Evolutionary conservation across 2,888 invertebrate species (phyloP), one percentile per base, ranked within the genome.

Genomic region (Drosophila rubida): DNA sequence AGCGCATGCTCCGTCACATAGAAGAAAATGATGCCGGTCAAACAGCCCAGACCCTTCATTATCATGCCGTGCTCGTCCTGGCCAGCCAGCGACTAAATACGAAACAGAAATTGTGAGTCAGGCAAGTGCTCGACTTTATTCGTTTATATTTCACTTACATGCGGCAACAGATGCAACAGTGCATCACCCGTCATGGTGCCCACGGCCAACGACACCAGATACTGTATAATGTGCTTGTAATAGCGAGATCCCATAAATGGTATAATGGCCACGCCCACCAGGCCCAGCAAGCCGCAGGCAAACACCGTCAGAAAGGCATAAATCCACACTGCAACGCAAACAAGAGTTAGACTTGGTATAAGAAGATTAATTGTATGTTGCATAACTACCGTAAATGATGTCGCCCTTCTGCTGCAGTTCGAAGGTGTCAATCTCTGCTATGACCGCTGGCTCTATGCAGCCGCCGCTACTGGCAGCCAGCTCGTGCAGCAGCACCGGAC

Each of bases 151-250:
- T 2, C 57, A 82, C 91, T 95, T 63, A 97, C 97, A 90, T 97
- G 97, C 16, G 98, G 98, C 91, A 98, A 93, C 25, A 98, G 94
- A 93, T 98, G 98, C 64, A 98, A 92, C 44, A 98, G 92, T 0
- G 98, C 98, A 92, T 98, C 98, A 0, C 98, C 98, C 45, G 96
- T 95, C 62, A 98, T 93, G 0, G 97, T 97, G 0, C 98, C 98
- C 30, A 98, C 96, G 13, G 98, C 98, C 75, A 98, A 93, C 0
- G 98, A 97, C 2, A 98, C 97, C 69, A 98, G 93, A 91, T 97
- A 98, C 91, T 98, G 98, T 54, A 98, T 93, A 30, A 98, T 92
- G 77, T 97, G 96, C 86, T 98, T 96, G 90, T 98, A 98, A 90
- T 96, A 97, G 13, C 94, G 94, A 81, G 96, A 95, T 90, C 96